Percentiles rank a stretch among this genome's conserved stretches.
These are phyloP conservation scores for Chloromyia formosa DNA, from an alignment of 2,888 invertebrate species.

Conservation along the genomic window DNA sequence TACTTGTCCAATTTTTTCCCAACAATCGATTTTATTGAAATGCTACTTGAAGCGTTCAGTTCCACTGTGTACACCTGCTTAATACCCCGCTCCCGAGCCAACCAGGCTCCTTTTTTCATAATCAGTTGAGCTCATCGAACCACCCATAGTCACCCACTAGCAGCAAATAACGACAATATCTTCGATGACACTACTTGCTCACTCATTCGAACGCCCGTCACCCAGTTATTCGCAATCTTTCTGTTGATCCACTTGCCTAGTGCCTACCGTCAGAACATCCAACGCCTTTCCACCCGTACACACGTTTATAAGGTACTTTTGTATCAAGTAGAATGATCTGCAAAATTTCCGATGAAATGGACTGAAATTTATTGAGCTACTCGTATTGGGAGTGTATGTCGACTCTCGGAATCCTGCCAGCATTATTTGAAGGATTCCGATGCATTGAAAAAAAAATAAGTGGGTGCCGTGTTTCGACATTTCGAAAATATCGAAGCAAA, in stretches of 20 bases:
- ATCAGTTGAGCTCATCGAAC: background rate
- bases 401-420: too few species aligned
- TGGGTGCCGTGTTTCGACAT: background rate
- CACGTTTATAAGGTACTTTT: background rate
- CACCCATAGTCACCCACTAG: too few species aligned
- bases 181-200: too few species aligned
- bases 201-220: too few species aligned
- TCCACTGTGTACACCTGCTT: background rate
- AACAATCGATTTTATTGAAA: slow-evolving; percentile 23
- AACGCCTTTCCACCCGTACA: too few species aligned
- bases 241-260: too few species aligned
- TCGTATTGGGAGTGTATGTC: background rate
- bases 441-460: background rate
- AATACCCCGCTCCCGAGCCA: background rate
- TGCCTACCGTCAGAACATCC: background rate
- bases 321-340: slow-evolving; percentile 13
- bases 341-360: slow-evolving; percentile 31
- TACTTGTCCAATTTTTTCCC: slow-evolving; percentile 18
- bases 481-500: too few species aligned
- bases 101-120: background rate
- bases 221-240: too few species aligned
- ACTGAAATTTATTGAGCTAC: slow-evolving; percentile 22
- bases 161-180: too few species aligned
- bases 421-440: background rate
- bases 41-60: slow-evolving; percentile 7